Evolutionary conservation across 2,888 invertebrate genomes (phyloP), one percentile per base, ranked within the genome.

Genomic region (Eumacrocentrus americanus): DNA sequence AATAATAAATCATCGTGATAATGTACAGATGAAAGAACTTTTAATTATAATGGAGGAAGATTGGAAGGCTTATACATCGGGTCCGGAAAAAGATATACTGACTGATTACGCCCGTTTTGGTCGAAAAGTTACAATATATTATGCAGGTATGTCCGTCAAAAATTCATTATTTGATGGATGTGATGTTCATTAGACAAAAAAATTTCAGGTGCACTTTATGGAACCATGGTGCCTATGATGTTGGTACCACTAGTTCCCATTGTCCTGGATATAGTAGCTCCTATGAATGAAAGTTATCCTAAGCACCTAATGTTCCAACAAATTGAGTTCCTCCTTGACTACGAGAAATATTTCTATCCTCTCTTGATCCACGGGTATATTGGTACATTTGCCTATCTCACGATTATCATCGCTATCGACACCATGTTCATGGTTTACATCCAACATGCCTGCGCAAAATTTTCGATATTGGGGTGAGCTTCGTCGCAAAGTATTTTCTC

Each of bases 321-420:
- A 40, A 67, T 68, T 1, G 69, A 71, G 44, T 71, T 66, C 54
- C 64, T 69, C 2, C 4, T 70, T 12, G 66, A 70, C 42, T 59
- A 60, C 12, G 63, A 71, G 12, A 66, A 64, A 9, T 68, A 70
- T 29, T 67, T 69, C 40, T 67, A 62, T 60, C 66, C 65, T 3
- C 40, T 68, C 2, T 37, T 71, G 9, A 58, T 67, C 35, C 70
- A 69, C 22, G 65, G 65, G 29, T 69, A 70, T 12, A 42, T 70
- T 16, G 62, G 66, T 1, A 68, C 67, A 3, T 56, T 64, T 9
- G 60, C 64, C 12, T 70, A 62, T 38, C 63, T 69, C 3, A 66
- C 64, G 2, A 46, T 44, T 2, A 57, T 67, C 46, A 63, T 70
- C 9, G 69, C 68, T 0, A 57, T 62, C 12, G 71, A 71, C 16